Evolutionary conservation across 2,113 vertebrate genomes (phyloP).

Genomic region (Pampusana beccarii): DNA sequence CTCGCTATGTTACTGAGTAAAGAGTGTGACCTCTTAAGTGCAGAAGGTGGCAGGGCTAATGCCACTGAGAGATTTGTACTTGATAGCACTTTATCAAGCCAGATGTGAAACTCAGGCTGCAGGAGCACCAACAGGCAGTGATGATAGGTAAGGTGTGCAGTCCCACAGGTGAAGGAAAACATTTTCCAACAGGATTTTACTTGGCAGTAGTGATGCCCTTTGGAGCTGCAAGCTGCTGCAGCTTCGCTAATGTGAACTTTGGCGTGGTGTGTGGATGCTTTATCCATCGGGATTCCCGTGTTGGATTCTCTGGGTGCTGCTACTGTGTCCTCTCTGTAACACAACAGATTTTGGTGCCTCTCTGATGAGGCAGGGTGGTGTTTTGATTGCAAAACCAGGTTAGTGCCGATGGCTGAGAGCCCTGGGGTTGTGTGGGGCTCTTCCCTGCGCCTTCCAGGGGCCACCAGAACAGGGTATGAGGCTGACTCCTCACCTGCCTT

Average conservation of each 20-base stretch:
- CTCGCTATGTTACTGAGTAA: background rate
- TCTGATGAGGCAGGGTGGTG: background rate
- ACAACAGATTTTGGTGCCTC: background rate
- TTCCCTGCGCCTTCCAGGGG: background rate
- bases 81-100: background rate
- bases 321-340: background rate
- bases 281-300: fast-evolving
- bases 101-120: background rate
- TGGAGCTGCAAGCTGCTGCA: background rate
- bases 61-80: fast-evolving
- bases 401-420: background rate
- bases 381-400: background rate
- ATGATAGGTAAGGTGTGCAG: no score
- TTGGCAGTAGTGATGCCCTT: background rate
- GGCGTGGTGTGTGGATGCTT: background rate
- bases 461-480: background rate
- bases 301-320: background rate
- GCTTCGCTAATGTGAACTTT: background rate
- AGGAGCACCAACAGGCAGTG: background rate
- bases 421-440: background rate
- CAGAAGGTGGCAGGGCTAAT: background rate
- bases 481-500: fast-evolving
- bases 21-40: background rate
- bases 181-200: background rate
- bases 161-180: background rate